Base-by-base conservation (phyloP, 2,113 vertebrate genomes). In the Pteronura brasiliensis region DNA sequence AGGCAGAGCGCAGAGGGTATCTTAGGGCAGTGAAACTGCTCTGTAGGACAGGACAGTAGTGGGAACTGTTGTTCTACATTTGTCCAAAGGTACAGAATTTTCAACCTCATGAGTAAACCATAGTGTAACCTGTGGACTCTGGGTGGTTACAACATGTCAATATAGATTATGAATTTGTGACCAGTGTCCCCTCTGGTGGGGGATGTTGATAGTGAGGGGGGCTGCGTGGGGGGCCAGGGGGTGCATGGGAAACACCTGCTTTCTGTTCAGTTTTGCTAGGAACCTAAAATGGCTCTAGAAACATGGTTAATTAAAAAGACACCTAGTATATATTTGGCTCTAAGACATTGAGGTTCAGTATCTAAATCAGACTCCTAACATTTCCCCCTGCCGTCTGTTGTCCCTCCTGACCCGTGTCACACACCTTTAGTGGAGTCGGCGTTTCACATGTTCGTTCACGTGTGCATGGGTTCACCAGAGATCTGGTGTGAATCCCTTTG, bases 21-120 rank as follows among this genome's bases (percentile, higher is more conserved):
- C 25, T 76, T 61, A n/a, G 34, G 39, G 71, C 52, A 34, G 49
- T 31, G 69, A 74, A 44, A 74, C 39, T 23, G 25, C 49, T 88
- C 36, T 34, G 36, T 34, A 14, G 21, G 52, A 74, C 18, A 39
- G 20, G 5, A 1, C 44, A n/a, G 44, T 25, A 29, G 9, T 34
- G 52, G 55, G 15, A 0, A 61, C 57, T 0, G 2, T 23, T n/a
- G 7, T 18, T 2, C 57, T 23, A 4, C 8, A 0, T 77, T 77
- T n/a, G 71, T 76, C 55, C 31, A 47, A 31, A 61, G 13, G 34
- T 36, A 34, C 12, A 57, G 36, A 21, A 34, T 39, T 31, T 21
- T n/a, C 20, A 27, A 17, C n/a, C 2, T 34, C n/a, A 18, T 63
- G 31, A 79, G 17, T 36, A n/a, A 90, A 4, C 15, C 23, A 42